Conservation (phyloP, 1,140 invertebrate species). For the Pantala flavescens region DNA sequence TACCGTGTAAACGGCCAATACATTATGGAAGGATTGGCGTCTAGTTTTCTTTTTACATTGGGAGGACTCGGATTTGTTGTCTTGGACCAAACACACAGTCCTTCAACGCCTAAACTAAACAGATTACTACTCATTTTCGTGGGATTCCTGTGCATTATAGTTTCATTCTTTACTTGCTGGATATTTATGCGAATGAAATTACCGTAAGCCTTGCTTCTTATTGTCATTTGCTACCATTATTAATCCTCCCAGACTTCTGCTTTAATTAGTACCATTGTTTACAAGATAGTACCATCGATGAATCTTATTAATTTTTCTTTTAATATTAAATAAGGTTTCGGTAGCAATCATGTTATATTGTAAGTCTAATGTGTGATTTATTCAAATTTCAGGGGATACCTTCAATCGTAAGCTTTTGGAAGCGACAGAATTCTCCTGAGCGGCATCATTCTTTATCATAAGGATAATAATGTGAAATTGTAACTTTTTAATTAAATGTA, state of each 20-base stretch:
- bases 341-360: no score
- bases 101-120: conserved; percentile 84
- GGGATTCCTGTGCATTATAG: conserved; percentile 83
- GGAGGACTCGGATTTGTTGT: conserved; percentile 95
- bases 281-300: no score
- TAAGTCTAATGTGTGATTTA: conserved; percentile 27
- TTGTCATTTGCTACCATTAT: no score
- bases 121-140: conserved; percentile 82
- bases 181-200: conserved; percentile 99
- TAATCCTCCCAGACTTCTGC: no score
- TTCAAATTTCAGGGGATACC: conserved; percentile 33
- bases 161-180: conserved; percentile 94
- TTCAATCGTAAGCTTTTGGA: conserved; percentile 31
- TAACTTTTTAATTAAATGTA: no score
- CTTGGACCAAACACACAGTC: conserved; percentile 86
- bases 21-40: conserved; percentile 96
- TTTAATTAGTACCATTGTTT: no score
- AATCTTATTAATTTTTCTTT: no score
- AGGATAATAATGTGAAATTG: no score
- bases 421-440: no score
- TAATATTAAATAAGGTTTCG: no score
- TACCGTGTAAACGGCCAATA: conserved; percentile 97
- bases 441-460: no score
- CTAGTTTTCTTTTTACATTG: conserved; percentile 91
- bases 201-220: conserved; percentile 55